phyloP scores from a whole-genome alignment of 1,140 invertebrate genomes.

The Temnothorax nylanderi region DNA sequence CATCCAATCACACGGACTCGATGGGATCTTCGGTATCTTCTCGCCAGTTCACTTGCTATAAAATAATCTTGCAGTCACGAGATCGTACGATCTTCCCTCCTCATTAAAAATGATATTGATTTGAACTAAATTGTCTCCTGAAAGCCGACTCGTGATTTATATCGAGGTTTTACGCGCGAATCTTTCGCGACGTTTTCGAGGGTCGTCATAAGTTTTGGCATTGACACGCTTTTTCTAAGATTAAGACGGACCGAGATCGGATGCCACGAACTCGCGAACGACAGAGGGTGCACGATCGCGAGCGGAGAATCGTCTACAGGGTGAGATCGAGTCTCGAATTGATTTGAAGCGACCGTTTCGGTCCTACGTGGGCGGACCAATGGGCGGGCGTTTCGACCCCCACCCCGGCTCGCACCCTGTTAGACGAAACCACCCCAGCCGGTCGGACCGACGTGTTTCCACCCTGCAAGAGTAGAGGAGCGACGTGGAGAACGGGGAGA shows the following conservation, averaged over 20 bases:
- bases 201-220: neutral
- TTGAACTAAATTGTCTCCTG: neutral
- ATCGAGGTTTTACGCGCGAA: neutral
- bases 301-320: conserved; percentile 77
- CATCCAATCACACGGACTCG: neutral
- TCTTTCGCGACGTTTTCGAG: neutral
- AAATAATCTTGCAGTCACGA: conserved; percentile 16
- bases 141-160: neutral
- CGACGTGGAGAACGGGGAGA: conserved; percentile 68
- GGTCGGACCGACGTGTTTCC: conserved; percentile 68
- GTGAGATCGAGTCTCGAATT: conserved; percentile 79
- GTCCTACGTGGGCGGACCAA: conserved; percentile 69
- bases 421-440: conserved; percentile 29
- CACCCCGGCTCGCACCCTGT: conserved; percentile 28
- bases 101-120: neutral
- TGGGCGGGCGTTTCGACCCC: conserved; percentile 70
- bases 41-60: neutral
- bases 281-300: conserved; percentile 70
- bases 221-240: conserved; percentile 20
- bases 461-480: conserved; percentile 58
- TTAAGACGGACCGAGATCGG: conserved; percentile 2
- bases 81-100: neutral
- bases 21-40: neutral
- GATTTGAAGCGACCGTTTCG: conserved; percentile 78
- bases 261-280: conserved; percentile 41